Evolutionary conservation across 2,113 vertebrate genomes (phyloP), one percentile per base, ranked within the genome.

Genomic region (Phalacrocorax pelagicus): DNA sequence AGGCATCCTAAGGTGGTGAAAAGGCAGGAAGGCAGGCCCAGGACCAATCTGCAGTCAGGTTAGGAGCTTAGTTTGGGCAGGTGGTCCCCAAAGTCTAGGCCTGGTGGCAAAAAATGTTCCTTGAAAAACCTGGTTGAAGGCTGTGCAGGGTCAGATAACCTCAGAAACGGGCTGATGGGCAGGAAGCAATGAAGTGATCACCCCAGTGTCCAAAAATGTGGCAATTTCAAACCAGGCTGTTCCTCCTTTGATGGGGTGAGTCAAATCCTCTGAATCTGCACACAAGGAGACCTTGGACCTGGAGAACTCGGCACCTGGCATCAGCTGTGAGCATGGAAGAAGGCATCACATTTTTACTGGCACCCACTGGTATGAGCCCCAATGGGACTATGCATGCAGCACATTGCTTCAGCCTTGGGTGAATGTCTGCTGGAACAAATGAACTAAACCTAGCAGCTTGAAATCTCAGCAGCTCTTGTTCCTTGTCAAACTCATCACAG

Each of bases 341-440:
- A 78, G 51, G 2, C 36, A 22, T 32, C 54, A 4, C 15, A 15
- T 38, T 59, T 54, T 65, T 44, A 61, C 21, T 62, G 46, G 47
- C 18, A 29, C 44, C n/a, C 46, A 24, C 15, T 30, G 42, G 10
- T 27, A 42, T 54, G 51, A 81, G 9, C 32, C 44, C 19, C 24
- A 32, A 0, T 9, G 26, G 27, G 81, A 23, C 29, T 14, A 4
- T 8, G 21, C 5, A 11, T 2, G 26, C 2, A 5, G 8, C 22
- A 61, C 10, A 20, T 23, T 49, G 24, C 61, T 78, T 65, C 62
- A 54, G 79, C 40, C 22, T 26, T 14, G 32, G 38, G 19, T 8
- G 11, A 62, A 52, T 4, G 18, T 36, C 44, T 83, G 12, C 38
- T 29, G 75, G 36, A 46, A 44, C 6, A 58, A 73, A 51, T 2